Evolutionary conservation across 2,113 vertebrate genomes (phyloP).

Genomic region (Columba janthina): DNA sequence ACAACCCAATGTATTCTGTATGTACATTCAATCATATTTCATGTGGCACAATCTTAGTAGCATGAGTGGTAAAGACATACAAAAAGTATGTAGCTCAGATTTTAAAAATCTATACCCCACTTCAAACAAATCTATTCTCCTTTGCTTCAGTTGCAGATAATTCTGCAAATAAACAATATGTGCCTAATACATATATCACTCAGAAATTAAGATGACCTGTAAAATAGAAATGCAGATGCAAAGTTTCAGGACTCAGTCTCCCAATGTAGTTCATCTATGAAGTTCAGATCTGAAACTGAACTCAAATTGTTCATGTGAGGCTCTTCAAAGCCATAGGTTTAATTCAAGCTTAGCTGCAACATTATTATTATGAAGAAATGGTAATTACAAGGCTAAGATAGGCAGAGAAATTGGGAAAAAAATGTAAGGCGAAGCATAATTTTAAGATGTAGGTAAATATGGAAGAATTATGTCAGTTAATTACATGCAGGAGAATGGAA

Average conservation of each 20-base stretch:
- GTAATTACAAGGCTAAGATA: conserved; percentile 27
- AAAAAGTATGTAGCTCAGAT: neutral
- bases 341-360: conserved; percentile 32
- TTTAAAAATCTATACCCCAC: neutral
- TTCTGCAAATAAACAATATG: neutral
- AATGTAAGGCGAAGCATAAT: conserved; percentile 2
- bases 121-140: neutral
- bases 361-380: conserved; percentile 34
- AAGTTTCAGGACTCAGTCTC: neutral
- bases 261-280: neutral
- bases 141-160: neutral
- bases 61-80: neutral
- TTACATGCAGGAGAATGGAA: conserved; percentile 8
- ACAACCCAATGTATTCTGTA: neutral
- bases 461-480: conserved; percentile 36
- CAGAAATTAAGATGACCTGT: neutral
- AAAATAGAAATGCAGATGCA: neutral
- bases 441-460: conserved; percentile 36
- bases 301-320: neutral
- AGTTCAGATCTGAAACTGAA: neutral
- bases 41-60: rapidly evolving
- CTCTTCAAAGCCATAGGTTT: conserved; percentile 31
- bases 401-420: neutral
- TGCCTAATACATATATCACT: neutral
- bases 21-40: neutral